Conservation (phyloP, 2,113 vertebrate genomes). For the Micronycteris hirsuta region DNA sequence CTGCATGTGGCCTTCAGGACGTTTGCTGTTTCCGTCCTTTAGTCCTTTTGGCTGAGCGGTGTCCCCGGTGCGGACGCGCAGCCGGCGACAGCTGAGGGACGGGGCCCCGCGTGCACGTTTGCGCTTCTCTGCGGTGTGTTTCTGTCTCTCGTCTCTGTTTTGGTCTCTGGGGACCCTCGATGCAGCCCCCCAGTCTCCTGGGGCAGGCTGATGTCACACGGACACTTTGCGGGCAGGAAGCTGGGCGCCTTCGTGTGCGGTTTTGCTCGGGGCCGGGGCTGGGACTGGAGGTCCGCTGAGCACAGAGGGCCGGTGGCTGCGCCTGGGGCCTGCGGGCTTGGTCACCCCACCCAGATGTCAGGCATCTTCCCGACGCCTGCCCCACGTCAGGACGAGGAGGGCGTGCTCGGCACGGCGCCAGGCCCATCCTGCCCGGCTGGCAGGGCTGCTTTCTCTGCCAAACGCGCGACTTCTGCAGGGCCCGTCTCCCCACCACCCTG, state of each 20-base stretch:
- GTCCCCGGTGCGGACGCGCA: neutral
- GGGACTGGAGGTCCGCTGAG: too few relatives aligned
- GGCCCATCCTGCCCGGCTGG: neutral
- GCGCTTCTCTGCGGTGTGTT: neutral
- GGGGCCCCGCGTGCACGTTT: too few relatives aligned
- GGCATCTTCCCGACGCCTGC: neutral
- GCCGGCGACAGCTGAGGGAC: too few relatives aligned
- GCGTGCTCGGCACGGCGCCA: neutral
- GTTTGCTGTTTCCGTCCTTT: rapidly evolving
- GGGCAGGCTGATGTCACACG: neutral
- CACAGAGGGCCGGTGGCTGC: neutral
- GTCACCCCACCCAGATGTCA: neutral
- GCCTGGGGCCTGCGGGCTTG: neutral
- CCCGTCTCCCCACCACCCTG: neutral
- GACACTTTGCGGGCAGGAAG: neutral
- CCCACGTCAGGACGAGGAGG: rapidly evolving
- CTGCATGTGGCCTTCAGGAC: rapidly evolving
- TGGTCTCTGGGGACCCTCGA: neutral
- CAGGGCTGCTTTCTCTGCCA: neutral
- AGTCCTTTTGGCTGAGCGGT: rapidly evolving
- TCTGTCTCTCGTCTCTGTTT: neutral
- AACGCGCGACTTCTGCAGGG: neutral
- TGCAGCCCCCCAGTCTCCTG: rapidly evolving
- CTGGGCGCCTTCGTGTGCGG: rapidly evolving
- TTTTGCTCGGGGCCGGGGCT: neutral